phyloP scores from a whole-genome alignment of 2,113 vertebrate genomes.

The Aspiorhynchus laticeps region DNA sequence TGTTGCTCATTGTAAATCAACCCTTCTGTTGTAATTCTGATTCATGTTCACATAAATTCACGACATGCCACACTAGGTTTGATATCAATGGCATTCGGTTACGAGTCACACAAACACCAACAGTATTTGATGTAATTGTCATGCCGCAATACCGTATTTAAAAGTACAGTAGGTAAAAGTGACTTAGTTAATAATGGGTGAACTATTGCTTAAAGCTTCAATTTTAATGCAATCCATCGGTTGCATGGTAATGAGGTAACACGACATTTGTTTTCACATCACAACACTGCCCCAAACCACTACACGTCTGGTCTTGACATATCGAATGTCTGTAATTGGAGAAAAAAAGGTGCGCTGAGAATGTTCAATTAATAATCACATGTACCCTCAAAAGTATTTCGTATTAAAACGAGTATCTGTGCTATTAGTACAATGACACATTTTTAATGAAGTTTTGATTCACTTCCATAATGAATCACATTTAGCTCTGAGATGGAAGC shows the following conservation, averaged over 20 bases:
- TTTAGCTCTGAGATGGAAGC: conserved; percentile 5
- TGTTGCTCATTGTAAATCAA: conserved; percentile 2
- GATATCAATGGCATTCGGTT: not conserved
- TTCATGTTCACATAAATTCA: not conserved
- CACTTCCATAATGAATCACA: conserved; percentile 7
- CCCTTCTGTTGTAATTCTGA: not conserved
- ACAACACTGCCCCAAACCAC: conserved; percentile 9
- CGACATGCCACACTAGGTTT: not conserved
- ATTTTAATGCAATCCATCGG: not conserved
- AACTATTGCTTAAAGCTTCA: not conserved
- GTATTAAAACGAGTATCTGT: not conserved
- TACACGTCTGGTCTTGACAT: not conserved
- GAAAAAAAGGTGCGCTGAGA: not conserved
- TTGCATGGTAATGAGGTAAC: conserved; percentile 6
- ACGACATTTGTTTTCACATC: not conserved
- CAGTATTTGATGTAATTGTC: not conserved
- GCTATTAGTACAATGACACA: conserved; percentile 24
- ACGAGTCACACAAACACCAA: not conserved
- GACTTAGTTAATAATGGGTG: not conserved
- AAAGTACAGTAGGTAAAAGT: not conserved
- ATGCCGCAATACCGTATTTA: not conserved
- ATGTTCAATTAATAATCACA: conserved; percentile 16
- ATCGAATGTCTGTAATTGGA: not conserved
- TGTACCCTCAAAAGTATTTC: not conserved
- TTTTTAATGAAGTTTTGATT: conserved; percentile 39